Base-by-base conservation (phyloP, 2,888 invertebrate genomes). In the Nemurella pictetii region DNA sequence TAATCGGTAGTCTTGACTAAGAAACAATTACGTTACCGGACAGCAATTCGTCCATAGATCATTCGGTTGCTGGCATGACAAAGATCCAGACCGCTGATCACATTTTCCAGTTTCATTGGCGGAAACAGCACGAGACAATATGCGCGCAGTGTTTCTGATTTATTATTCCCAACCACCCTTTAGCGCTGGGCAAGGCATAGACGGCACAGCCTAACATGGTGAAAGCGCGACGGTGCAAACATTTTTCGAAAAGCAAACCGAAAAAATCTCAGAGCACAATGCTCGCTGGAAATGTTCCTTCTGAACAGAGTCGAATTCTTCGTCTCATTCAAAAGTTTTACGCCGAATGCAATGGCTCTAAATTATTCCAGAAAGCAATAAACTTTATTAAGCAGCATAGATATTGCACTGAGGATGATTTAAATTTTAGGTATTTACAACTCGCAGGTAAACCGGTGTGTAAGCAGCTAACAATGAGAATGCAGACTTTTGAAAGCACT, bases 1-100 rank as follows among this genome's bases (percentile, higher is more conserved):
- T 82, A 29, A 82, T 82, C 82, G 72, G 4, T 26, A 30, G 36
- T 32, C 32, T 35, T 26, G 80, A 32, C 25, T 81, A 20, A 27
- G 80, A 32, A 81, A 81, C 80, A 81, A 81, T 81, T 81, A 81
- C 80, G 32, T 25, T n/a, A 20, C 29, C 27, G 29, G 29, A 29
- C 27, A 75, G 75, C 75, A 25, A 75, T 20, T 75, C 29, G 25
- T 29, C 75, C 27, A 78, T 78, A n/a, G 7, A 78, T 78, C 78
- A 30, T 78, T 30, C 28, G 30, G 74, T 28, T 29, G 55, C 2
- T 55, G 55, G 55, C 55, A 55, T 55, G 55, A 55, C 55, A 55
- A 55, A 55, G 55, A 55, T 55, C 20, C 55, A 2, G 12, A 55
- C 15, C 55, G 20, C 15, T 20, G 55, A 55, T 55, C 55, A 55